Evolutionary conservation across 2,113 vertebrate genomes (phyloP), one percentile per base, ranked within the genome.

Genomic region (Equus przewalskii): DNA sequence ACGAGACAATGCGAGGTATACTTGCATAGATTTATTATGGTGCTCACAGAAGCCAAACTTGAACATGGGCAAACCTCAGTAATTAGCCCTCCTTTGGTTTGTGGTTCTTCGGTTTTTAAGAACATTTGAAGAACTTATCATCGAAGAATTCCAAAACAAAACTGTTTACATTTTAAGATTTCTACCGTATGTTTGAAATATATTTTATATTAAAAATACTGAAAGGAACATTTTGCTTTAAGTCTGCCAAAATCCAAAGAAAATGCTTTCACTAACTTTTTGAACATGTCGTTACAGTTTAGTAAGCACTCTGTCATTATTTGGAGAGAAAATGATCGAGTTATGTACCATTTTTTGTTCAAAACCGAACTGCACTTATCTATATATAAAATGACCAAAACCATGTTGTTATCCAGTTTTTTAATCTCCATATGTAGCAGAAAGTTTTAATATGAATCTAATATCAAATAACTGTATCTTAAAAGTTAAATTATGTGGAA

Each of bases 51-150:
- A 80, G 64, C 82, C 58, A 86, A 89, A 83, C 46, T 62, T 76
- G 79, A 87, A 49, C 3, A 0, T 69, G 18, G 28, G 12, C 14
- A 60, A 16, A 65, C 83, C 62, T 89, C 21, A 30, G 26, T 79
- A 46, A 76, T 56, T 54, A 80, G 22, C 36, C n/a, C 4, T 28
- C 95, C 28, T 83, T 4, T 69, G n/a, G 16, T 44, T 89, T 85
- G 54, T 76, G 58, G 8, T 56, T 62, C 89, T 90, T 88, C 16
- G 24, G 6, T 78, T 41, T 85, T 91, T 33, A 41, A 64, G 83
- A 82, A 78, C 33, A 54, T 93, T 3, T 75, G n/a, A 95, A 97
- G 60, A 97, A 90, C 14, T 75, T 94, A 46, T 89, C 69, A 13
- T 58, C 22, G 58, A 36, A 93, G 72, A 93, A 89, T 70, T 91